Evolutionary conservation across 2,797 vertebrate genomes (phyloP).

Genomic region (Telmatherina bonti): DNA sequence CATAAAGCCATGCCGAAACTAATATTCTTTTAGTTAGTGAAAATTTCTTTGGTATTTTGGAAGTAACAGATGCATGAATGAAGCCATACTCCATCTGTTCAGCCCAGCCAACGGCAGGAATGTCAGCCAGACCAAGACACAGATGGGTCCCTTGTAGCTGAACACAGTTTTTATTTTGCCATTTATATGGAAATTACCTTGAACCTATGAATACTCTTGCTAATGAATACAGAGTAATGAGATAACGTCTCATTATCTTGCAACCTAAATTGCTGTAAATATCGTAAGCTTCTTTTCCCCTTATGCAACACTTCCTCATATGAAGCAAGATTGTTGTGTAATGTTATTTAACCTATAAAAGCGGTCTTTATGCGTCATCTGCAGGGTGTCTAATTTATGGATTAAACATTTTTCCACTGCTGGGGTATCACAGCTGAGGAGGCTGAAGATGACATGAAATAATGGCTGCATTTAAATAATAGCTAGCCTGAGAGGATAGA

Average conservation of each 20-base stretch:
- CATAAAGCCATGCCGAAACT: neutral
- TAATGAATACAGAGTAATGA: no score
- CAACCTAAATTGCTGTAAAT: no score
- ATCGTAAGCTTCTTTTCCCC: no score
- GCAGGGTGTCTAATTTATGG: neutral
- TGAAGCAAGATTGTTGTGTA: neutral
- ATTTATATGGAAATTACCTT: neutral
- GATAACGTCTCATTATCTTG: no score
- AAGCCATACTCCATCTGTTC: neutral
- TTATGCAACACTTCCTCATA: no score
- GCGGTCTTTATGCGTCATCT: neutral
- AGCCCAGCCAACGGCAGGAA: neutral
- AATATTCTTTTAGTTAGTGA: neutral
- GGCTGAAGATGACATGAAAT: conserved; percentile 13
- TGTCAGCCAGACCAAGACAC: neutral
- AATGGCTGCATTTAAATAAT: conserved; percentile 33
- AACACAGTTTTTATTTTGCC: neutral
- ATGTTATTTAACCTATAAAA: neutral
- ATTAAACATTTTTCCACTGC: neutral
- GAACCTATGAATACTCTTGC: neutral
- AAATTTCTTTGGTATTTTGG: neutral
- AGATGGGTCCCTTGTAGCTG: neutral
- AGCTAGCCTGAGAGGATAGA: conserved; percentile 13
- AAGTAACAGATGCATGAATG: neutral
- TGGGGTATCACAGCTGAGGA: conserved; percentile 2